Conservation (phyloP, 2,113 vertebrate genomes). For the Actenoides lindsayi region DNA sequence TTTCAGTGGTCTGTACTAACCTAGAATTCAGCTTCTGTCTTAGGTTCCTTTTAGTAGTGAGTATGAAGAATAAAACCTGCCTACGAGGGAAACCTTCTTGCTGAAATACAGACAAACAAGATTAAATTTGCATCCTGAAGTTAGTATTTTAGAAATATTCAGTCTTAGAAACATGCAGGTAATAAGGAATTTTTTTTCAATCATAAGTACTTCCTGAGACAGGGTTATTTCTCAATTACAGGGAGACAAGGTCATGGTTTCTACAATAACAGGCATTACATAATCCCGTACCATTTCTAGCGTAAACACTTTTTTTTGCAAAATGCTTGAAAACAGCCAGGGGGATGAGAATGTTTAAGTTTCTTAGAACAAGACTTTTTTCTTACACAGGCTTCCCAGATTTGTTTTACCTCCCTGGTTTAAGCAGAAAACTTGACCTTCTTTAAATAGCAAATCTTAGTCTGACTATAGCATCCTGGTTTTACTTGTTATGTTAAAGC, state of each 20-base stretch:
- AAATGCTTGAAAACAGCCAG: background rate
- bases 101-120: background rate
- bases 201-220: background rate
- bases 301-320: background rate
- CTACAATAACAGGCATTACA: background rate
- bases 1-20: background rate
- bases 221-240: background rate
- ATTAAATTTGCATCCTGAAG: background rate
- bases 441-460: background rate
- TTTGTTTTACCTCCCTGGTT: background rate
- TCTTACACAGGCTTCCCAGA: background rate
- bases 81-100: background rate
- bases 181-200: conserved; percentile 6
- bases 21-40: background rate
- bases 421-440: background rate
- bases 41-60: background rate
- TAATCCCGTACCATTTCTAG: background rate
- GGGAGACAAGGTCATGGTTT: background rate
- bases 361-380: background rate
- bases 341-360: background rate
- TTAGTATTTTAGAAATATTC: background rate
- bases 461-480: background rate
- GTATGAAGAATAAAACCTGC: background rate
- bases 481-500: background rate
- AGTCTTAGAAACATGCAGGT: background rate